Conservation (phyloP, 2,888 invertebrate genomes). For the Serripes groenlandicus region DNA sequence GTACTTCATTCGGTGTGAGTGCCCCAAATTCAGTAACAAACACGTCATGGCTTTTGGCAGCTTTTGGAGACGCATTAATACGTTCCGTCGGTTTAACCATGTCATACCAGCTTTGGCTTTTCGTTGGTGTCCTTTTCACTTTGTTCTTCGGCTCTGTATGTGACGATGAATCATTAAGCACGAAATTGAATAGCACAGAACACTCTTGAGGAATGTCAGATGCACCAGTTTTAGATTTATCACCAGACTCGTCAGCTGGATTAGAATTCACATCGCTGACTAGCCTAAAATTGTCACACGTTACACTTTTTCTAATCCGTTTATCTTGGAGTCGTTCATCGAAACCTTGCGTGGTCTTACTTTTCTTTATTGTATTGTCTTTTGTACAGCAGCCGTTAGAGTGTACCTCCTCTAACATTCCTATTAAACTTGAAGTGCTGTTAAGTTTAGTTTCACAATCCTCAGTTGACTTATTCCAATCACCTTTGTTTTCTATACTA, state of each 20-base stretch:
- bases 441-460: not conserved
- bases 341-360: constrained; percentile 7
- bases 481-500: not conserved
- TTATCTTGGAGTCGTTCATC: constrained; percentile 2
- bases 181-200: constrained; percentile 5
- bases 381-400: constrained; percentile 32
- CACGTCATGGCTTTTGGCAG: constrained; percentile 47
- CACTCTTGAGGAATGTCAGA: not conserved
- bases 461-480: not conserved
- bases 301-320: constrained; percentile 29
- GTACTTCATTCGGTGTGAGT: constrained; percentile 57
- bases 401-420: constrained; percentile 51
- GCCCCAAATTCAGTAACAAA: constrained; percentile 60
- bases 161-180: constrained; percentile 1
- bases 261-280: not conserved
- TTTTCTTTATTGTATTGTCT: constrained; percentile 4
- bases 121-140: not conserved
- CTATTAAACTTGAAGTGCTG: constrained; percentile 31
- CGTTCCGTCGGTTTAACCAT: constrained; percentile 8
- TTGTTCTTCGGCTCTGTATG: not conserved
- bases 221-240: not conserved
- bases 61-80: constrained; percentile 24
- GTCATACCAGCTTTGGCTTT: constrained; percentile 52
- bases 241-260: not conserved
- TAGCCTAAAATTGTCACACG: constrained; percentile 23